A percentile compares a stretch with the other conserved stretches of the same genome.
These are phyloP conservation scores for Antrozous pallidus DNA, from an alignment of 2,797 vertebrate species.

Conservation along the genomic window DNA sequence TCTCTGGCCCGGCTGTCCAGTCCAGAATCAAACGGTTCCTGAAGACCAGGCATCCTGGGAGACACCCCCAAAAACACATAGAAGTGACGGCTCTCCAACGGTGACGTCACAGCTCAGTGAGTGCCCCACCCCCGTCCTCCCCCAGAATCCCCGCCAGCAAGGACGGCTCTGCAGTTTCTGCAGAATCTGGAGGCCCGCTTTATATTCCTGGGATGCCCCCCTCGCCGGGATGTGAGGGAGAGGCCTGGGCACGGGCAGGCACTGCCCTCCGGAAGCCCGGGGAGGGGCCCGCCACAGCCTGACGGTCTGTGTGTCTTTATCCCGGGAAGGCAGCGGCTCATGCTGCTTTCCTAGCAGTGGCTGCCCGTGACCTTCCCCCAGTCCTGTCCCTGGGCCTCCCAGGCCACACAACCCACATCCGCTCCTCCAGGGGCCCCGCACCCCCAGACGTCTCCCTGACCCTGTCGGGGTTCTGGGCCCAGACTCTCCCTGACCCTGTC, in stretches of 20 bases:
- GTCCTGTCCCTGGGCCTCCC: neutral
- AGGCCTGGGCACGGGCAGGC: accelerated
- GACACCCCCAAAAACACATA: neutral
- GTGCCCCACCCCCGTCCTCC: neutral
- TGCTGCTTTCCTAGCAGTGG: neutral
- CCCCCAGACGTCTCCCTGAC: neutral
- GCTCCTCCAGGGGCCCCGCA: neutral
- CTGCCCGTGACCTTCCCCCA: neutral
- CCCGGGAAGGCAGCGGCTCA: neutral
- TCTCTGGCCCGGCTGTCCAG: neutral
- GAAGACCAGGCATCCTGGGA: neutral
- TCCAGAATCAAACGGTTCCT: neutral
- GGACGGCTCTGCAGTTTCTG: neutral
- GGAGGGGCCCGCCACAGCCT: neutral
- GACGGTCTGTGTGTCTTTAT: accelerated
- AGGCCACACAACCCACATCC: neutral
- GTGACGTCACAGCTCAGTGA: neutral
- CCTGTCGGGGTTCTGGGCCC: too few species aligned
- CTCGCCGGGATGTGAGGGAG: neutral
- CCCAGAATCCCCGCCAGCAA: neutral
- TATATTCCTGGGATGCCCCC: neutral
- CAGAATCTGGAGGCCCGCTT: neutral
- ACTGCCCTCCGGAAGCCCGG: neutral
- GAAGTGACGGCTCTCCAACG: neutral
- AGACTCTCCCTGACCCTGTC: neutral